These are phyloP conservation scores for Pristionchus exspectatus DNA, from an alignment of 2,888 invertebrate species.

Conservation along the genomic window DNA sequence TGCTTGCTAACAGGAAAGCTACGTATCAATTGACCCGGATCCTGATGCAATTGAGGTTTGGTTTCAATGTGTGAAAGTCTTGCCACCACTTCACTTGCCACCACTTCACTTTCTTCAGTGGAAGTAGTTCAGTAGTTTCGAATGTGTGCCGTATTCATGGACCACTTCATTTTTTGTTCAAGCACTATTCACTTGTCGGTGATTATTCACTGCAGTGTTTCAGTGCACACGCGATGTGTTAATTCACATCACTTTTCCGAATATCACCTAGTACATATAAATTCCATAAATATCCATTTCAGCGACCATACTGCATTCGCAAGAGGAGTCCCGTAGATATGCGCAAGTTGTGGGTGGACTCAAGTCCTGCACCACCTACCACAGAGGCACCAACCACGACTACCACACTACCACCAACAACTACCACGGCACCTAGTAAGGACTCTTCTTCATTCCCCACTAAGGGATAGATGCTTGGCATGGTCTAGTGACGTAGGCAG, in stretches of 20 bases:
- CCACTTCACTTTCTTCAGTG: no score
- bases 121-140: no score
- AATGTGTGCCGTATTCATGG: neutral
- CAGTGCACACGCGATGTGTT: neutral
- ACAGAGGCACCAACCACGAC: constrained; percentile 60
- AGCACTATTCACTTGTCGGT: no score
- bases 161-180: neutral
- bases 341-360: constrained; percentile 67
- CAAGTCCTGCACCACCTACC: constrained; percentile 54
- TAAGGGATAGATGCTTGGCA: constrained; percentile 11
- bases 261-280: neutral
- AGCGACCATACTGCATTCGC: constrained; percentile 70
- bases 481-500: constrained; percentile 58
- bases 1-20: constrained; percentile 22
- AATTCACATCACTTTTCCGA: neutral
- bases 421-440: constrained; percentile 55
- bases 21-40: constrained; percentile 6
- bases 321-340: constrained; percentile 63
- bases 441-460: neutral
- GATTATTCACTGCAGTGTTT: neutral
- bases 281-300: constrained; percentile 53
- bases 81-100: no score
- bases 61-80: no score
- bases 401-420: constrained; percentile 60
- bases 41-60: constrained; percentile 6